phyloP scores from a whole-genome alignment of 2,888 invertebrate genomes.

The Eristalis tenax region DNA sequence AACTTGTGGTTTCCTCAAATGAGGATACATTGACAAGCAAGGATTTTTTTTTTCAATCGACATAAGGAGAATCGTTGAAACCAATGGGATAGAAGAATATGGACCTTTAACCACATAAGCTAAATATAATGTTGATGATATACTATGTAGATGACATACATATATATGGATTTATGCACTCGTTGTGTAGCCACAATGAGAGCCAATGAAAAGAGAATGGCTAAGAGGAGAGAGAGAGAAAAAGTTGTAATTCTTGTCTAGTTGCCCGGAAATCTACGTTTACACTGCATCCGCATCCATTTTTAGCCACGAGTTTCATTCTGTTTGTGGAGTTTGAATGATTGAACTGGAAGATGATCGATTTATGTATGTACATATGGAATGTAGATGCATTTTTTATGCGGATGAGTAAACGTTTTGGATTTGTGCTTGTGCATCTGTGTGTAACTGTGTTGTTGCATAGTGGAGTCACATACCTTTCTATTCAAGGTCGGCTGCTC shows the following conservation, averaged over 20 bases:
- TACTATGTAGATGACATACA: neutral
- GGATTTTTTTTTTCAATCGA: conserved; percentile 1
- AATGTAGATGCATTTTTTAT: neutral
- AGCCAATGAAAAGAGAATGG: conserved; percentile 10
- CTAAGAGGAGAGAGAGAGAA: conserved; percentile 17
- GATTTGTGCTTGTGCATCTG: neutral
- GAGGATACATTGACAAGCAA: neutral
- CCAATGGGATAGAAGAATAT: conserved; percentile 54
- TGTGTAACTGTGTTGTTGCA: neutral
- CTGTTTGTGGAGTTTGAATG: conserved; percentile 44
- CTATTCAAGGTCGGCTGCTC: neutral
- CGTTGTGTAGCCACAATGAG: conserved; percentile 23
- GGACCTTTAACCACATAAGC: conserved; percentile 46
- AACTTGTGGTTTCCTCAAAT: conserved; percentile 41
- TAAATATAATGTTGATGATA: neutral
- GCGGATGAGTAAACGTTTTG: neutral
- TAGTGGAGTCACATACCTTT: neutral
- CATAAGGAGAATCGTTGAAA: conserved; percentile 15
- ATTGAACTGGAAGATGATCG: conserved; percentile 70
- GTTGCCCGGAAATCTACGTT: conserved; percentile 71
- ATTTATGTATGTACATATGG: conserved; percentile 66
- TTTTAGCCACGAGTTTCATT: conserved; percentile 66
- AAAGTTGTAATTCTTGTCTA: conserved; percentile 71
- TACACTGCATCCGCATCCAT: conserved; percentile 71
- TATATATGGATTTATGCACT: conserved; percentile 10